Conservation (phyloP, 2,888 invertebrate species). For the Therioaphis trifolii region DNA sequence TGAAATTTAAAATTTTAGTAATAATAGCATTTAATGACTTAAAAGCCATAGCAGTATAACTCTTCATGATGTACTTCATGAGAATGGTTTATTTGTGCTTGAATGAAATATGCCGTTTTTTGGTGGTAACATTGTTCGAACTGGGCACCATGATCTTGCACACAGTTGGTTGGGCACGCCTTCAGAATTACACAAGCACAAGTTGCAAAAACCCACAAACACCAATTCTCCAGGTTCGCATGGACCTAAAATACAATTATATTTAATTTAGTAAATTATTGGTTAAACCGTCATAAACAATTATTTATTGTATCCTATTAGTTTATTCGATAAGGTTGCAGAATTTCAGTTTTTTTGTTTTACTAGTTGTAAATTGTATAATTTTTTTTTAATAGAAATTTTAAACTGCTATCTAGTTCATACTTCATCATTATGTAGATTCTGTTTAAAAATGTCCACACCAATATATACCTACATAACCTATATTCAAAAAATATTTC, state of each 20-base stretch:
- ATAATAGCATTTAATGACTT: not conserved
- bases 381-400: too few species aligned
- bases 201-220: conserved; percentile 56
- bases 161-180: conserved; percentile 43
- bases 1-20: not conserved
- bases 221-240: conserved; percentile 53
- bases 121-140: conserved; percentile 20
- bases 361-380: too few species aligned
- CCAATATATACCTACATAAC: too few species aligned
- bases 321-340: not conserved
- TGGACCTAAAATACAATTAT: conserved; percentile 24
- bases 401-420: too few species aligned
- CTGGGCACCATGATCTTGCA: conserved; percentile 51
- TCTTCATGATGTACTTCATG: not conserved
- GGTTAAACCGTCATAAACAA: too few species aligned
- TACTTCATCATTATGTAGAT: too few species aligned
- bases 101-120: not conserved
- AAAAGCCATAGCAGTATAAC: not conserved
- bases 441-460: too few species aligned
- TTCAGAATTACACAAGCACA: conserved; percentile 44
- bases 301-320: not conserved
- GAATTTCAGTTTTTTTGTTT: too few species aligned
- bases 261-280: not conserved
- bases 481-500: too few species aligned
- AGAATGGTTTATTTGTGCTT: not conserved